phyloP scores from a whole-genome alignment of 2,113 vertebrate species.

The Pseudolaguvia tuberculata region DNA sequence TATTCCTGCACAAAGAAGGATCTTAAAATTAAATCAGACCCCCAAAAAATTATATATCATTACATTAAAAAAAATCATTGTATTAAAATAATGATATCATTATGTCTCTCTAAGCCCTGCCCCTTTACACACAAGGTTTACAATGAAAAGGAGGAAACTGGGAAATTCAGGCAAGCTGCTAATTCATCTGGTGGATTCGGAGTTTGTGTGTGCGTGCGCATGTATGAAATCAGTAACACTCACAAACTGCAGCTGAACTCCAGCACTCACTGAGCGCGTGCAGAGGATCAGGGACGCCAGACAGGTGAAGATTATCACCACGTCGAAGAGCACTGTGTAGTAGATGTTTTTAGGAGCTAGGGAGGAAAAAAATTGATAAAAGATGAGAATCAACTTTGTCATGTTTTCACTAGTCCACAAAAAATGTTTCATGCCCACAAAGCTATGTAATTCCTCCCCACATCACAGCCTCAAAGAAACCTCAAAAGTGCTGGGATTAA shows the following conservation, averaged over 20 bases:
- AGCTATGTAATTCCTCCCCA: too few relatives aligned
- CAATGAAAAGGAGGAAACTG: too few relatives aligned
- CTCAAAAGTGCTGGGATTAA: background rate
- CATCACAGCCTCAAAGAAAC: too few relatives aligned
- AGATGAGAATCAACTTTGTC: background rate
- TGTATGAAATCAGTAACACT: conserved; percentile 39
- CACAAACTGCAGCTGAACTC: conserved; percentile 82
- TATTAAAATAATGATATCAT: background rate
- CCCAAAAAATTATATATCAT: too few relatives aligned
- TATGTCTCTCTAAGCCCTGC: background rate
- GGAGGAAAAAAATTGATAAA: conserved; percentile 18
- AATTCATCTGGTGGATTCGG: too few relatives aligned
- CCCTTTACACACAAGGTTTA: background rate
- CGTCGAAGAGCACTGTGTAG: conserved; percentile 86
- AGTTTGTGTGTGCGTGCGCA: too few relatives aligned
- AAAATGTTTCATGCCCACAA: too few relatives aligned
- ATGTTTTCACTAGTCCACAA: too few relatives aligned
- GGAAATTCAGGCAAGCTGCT: too few relatives aligned
- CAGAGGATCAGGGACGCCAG: conserved; percentile 79
- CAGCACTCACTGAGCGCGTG: conserved; percentile 78
- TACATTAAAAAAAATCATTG: too few relatives aligned
- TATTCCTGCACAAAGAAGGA: too few relatives aligned
- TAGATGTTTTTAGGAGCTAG: conserved; percentile 81
- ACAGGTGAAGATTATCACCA: conserved; percentile 80
- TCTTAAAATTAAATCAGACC: too few relatives aligned